Base-by-base conservation (phyloP, 2,797 vertebrate genomes). In the Siniperca scherzeri region DNA sequence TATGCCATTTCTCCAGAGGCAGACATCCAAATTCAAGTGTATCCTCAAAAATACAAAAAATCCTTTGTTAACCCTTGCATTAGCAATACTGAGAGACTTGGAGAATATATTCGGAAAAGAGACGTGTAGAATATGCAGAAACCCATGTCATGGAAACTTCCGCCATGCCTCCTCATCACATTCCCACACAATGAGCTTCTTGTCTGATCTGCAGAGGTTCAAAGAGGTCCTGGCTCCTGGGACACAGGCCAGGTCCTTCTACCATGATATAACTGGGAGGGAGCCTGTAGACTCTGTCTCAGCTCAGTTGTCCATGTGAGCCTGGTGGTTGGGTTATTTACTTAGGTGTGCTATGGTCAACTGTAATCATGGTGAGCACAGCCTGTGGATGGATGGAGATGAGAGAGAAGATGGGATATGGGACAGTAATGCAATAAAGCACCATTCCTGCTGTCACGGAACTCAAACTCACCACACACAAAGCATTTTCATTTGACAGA, bases 101-200 rank as follows among this genome's bases (percentile, higher is more conserved):
- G 64, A n/a, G 69, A 61, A 66, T 52, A 17, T 67, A 17, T 36
- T 78, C 12, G 50, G 78, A 50, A 70, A 70, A 57, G 62, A 76
- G 33, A 46, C 2, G 33, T 27, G 11, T 30, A 52, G 65, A 60
- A 62, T 50, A 65, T 79, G 78, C 59, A 76, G 55, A 65, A 75
- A 56, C 14, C 16, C 53, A 33, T 85, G 70, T 74, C 68, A 70
- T 88, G 82, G 88, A 83, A 90, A 76, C 83, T 70, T 77, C 69
- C 0, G 2, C 61, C 12, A 12, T 70, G 50, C 21, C 71, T 81
- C 70, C 72, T 76, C 80, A 78, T 85, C 80, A 48, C 77, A 70
- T 80, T 73, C 70, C 53, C 83, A 84, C 82, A 89, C 83, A 89
- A 84, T 69, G 77, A 84, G 25, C 42, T 61, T 78, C 70, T 80